phyloP scores from a whole-genome alignment of 2,888 invertebrate genomes.

The Epistrophe eligans region DNA sequence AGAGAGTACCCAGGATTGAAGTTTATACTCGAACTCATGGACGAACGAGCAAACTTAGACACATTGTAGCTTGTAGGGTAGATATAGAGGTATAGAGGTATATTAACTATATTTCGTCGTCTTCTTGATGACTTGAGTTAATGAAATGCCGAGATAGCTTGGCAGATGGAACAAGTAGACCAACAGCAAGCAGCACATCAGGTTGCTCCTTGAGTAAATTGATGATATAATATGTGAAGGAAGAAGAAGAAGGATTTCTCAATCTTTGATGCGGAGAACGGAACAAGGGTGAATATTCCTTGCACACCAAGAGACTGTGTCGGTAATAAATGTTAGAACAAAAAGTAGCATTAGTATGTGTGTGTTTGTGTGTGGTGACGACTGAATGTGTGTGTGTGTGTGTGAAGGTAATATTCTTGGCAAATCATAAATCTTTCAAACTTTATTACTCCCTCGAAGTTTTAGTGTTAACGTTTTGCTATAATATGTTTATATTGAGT shows the following conservation, averaged over 20 bases:
- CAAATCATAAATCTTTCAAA: conserved; percentile 63
- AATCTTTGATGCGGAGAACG: conserved; percentile 19
- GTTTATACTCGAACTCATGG: conserved; percentile 53
- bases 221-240: conserved; percentile 17
- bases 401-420: conserved; percentile 12
- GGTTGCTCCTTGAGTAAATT: conserved; percentile 14
- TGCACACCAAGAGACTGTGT: conserved; percentile 10
- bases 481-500: conserved; percentile 43
- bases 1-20: conserved; percentile 47
- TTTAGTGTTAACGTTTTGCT: conserved; percentile 55
- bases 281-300: conserved; percentile 27
- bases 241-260: conserved; percentile 29
- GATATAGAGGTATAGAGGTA: background rate
- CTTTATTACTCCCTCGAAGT: conserved; percentile 62
- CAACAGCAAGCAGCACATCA: conserved; percentile 26
- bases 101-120: background rate
- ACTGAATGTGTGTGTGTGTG: background rate
- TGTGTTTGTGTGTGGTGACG: background rate
- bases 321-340: conserved; percentile 51
- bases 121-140: conserved; percentile 45
- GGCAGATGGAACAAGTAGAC: conserved; percentile 37
- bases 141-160: conserved; percentile 58
- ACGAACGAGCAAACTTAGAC: conserved; percentile 46
- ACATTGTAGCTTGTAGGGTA: conserved; percentile 28
- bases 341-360: background rate